Percentiles rank a stretch among this genome's conserved stretches.
Evolutionary conservation across 2,113 vertebrate species (phyloP).

Genomic region (Mesembrinibis cayennensis): DNA sequence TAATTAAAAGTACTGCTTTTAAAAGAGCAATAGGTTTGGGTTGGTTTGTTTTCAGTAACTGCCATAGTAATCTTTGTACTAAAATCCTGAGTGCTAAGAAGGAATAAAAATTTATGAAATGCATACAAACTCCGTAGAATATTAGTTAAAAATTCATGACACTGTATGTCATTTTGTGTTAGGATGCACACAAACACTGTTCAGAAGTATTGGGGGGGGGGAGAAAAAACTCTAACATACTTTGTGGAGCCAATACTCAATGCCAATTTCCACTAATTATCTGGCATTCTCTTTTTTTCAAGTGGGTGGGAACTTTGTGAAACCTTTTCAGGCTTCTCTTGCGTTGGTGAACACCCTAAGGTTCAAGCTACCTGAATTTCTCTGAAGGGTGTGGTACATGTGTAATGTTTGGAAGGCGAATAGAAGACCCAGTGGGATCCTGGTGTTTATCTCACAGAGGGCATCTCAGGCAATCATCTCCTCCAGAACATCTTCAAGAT

Average conservation of each 20-base stretch:
- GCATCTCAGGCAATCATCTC: conserved; percentile 41
- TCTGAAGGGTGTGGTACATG: conserved; percentile 17
- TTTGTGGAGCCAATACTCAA: not conserved
- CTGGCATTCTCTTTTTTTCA: conserved; percentile 56
- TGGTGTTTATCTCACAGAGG: conserved; percentile 37
- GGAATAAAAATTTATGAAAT: conserved; percentile 37
- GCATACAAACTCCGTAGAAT: not conserved
- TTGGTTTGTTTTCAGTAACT: conserved; percentile 29
- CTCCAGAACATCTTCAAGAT: not conserved
- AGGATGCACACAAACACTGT: not conserved
- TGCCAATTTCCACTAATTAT: conserved; percentile 69
- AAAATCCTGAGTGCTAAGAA: conserved; percentile 50
- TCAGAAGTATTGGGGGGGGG: not conserved
- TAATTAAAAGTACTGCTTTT: conserved; percentile 74
- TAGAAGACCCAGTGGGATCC: conserved; percentile 25
- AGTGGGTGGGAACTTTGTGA: conserved; percentile 56
- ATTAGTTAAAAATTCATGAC: conserved; percentile 5
- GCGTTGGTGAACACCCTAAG: not conserved
- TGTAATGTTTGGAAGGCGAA: conserved; percentile 35
- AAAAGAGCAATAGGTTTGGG: conserved; percentile 54
- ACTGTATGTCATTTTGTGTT: not conserved
- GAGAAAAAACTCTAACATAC: not conserved
- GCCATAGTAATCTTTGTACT: conserved; percentile 36
- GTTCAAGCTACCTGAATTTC: conserved; percentile 40
- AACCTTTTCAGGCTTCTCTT: conserved; percentile 42